phyloP scores from a whole-genome alignment of 2,888 invertebrate genomes.

The Luperina testacea region DNA sequence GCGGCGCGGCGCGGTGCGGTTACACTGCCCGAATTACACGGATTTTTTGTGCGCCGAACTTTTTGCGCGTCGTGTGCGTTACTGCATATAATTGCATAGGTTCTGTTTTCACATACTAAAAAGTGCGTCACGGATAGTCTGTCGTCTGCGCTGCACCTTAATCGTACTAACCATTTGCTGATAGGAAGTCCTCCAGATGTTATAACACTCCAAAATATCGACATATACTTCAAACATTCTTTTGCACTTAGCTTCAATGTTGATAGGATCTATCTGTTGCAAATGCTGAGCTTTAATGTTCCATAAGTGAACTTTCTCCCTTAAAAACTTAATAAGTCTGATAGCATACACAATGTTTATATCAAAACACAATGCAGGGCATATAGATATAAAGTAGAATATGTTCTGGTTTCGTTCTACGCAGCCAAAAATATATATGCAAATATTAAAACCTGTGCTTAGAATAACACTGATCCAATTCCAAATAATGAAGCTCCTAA shows the following conservation, averaged over 20 bases:
- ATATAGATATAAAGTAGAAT: neutral
- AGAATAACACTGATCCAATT: constrained; percentile 10
- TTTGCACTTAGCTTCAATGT: neutral
- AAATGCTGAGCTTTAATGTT: constrained; percentile 1
- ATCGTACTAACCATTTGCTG: constrained; percentile 9
- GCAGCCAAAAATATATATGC: neutral
- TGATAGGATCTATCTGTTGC: neutral
- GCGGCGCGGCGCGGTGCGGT: too few relatives aligned
- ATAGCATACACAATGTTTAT: constrained; percentile 24
- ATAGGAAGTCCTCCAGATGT: constrained; percentile 8
- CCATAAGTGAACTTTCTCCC: constrained; percentile 15
- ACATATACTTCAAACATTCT: constrained; percentile 31
- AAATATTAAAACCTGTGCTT: neutral
- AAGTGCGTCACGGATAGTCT: too few relatives aligned
- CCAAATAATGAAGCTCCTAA: neutral
- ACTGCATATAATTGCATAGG: too few relatives aligned
- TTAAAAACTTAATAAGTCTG: constrained; percentile 16
- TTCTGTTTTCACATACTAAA: too few relatives aligned
- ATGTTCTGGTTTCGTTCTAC: neutral
- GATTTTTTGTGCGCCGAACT: too few relatives aligned
- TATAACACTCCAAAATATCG: constrained; percentile 17
- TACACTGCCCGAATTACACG: too few relatives aligned
- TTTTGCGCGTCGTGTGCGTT: too few relatives aligned
- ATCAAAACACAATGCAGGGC: constrained; percentile 8
- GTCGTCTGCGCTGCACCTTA: too few relatives aligned